A percentile compares a stretch with the other conserved stretches of the same genome.
Evolutionary conservation across 2,888 invertebrate genomes (phyloP).

Genomic region (Agrotis puta): DNA sequence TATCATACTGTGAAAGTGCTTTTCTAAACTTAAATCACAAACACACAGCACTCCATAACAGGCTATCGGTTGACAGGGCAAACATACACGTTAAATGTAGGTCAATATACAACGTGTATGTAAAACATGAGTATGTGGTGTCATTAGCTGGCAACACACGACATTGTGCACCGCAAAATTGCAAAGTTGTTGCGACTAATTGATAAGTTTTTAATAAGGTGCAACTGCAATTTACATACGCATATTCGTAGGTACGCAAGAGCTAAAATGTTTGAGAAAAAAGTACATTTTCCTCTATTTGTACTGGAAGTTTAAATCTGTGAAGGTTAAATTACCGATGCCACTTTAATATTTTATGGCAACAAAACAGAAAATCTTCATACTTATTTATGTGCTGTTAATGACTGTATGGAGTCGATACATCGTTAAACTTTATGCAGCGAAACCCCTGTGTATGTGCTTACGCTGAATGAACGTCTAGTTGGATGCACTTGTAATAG

Average conservation of each 20-base stretch:
- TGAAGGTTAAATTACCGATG: not conserved
- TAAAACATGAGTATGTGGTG: conserved; percentile 34
- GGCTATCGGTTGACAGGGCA: conserved; percentile 46
- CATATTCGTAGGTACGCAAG: conserved; percentile 5
- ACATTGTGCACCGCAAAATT: conserved; percentile 35
- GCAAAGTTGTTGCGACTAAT: conserved; percentile 18
- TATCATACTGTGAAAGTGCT: conserved; percentile 31
- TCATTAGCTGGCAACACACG: conserved; percentile 41
- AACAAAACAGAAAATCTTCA: not conserved
- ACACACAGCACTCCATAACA: conserved; percentile 39
- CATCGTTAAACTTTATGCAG: not conserved
- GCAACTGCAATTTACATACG: conserved; percentile 20
- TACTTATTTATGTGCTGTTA: conserved; percentile 3
- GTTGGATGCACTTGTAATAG: not conserved
- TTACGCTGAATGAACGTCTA: not conserved
- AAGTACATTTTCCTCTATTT: not conserved
- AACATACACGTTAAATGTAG: conserved; percentile 54
- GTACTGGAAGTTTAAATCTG: not conserved
- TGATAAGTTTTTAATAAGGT: conserved; percentile 21
- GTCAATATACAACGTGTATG: conserved; percentile 59
- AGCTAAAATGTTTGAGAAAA: not conserved
- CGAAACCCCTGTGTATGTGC: not conserved
- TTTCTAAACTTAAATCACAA: conserved; percentile 42
- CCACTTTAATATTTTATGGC: not conserved
- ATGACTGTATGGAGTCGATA: conserved; percentile 4